These are phyloP conservation scores for Botia almorhae DNA, from an alignment of 2,797 vertebrate genomes.

Conservation along the genomic window DNA sequence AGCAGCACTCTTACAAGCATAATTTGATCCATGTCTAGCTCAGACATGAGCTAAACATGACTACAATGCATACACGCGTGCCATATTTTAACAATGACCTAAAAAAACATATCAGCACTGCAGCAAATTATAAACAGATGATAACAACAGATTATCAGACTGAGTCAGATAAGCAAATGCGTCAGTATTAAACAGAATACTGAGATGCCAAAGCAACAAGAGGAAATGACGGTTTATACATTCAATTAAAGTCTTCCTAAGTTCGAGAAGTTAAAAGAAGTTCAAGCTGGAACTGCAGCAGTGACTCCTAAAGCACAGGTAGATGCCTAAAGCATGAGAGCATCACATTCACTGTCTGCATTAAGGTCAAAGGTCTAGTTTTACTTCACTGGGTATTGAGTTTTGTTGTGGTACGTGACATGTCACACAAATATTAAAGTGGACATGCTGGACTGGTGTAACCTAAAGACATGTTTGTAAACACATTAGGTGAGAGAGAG, in stretches of 20 bases:
- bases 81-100: neutral
- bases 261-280: neutral
- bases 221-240: neutral
- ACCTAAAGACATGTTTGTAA: neutral
- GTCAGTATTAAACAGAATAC: no score
- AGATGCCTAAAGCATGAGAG: neutral
- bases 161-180: neutral
- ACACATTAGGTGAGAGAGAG: neutral
- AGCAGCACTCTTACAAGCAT: neutral
- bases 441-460: neutral
- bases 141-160: neutral
- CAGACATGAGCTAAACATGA: no score
- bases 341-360: neutral
- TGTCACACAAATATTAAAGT: constrained; percentile 12
- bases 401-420: neutral
- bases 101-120: neutral
- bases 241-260: neutral
- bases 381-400: neutral
- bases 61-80: neutral
- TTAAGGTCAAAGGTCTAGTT: neutral
- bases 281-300: no score
- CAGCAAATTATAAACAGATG: neutral
- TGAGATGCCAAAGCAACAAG: neutral
- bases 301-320: no score
- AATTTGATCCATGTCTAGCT: constrained; percentile 9